phyloP scores from a whole-genome alignment of 2,888 invertebrate genomes.

The Lamellibrachia columna region DNA sequence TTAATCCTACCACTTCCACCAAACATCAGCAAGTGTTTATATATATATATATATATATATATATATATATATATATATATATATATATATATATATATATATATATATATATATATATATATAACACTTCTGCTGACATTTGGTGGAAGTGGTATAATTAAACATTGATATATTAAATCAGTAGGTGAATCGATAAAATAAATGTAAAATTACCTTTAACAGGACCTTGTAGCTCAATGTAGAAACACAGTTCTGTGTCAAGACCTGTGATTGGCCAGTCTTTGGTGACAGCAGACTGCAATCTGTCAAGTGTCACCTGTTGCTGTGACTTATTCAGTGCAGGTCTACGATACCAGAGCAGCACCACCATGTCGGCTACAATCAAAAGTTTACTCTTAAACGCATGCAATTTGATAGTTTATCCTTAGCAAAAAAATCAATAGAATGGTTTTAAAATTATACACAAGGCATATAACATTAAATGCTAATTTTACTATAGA shows the following conservation, averaged over 20 bases:
- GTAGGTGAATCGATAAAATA: neutral
- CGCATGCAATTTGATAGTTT: neutral
- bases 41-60: too few relatives aligned
- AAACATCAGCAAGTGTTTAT: too few relatives aligned
- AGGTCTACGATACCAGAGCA: neutral
- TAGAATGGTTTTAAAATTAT: neutral
- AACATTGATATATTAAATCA: neutral
- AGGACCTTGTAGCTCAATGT: constrained; percentile 8
- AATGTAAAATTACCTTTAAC: constrained; percentile 18
- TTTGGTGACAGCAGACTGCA: neutral
- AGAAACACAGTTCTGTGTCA: constrained; percentile 29
- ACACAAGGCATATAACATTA: neutral
- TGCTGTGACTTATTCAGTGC: neutral
- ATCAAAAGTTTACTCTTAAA: neutral
- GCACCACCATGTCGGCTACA: neutral
- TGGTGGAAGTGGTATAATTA: too few relatives aligned
- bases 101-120: too few relatives aligned
- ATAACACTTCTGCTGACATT: neutral
- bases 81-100: too few relatives aligned
- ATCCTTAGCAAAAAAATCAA: neutral
- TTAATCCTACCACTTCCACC: too few relatives aligned
- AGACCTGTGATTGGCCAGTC: neutral
- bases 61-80: too few relatives aligned
- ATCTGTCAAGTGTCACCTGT: neutral
- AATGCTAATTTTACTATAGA: too few relatives aligned